phyloP scores from a whole-genome alignment of 2,113 vertebrate genomes.

The Grammomys surdaster region DNA sequence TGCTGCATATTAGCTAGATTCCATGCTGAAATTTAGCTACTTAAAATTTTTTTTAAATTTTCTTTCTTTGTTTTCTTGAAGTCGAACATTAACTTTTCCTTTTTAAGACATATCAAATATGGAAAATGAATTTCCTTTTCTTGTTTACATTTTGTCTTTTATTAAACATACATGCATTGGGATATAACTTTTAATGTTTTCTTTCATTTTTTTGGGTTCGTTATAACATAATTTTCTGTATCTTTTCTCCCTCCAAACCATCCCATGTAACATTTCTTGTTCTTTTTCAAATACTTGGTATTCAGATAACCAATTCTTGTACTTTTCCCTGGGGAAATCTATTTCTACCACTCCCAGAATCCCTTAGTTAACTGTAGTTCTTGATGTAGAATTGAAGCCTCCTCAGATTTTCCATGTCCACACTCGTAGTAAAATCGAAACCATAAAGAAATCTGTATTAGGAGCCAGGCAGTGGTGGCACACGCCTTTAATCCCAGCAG shows the following conservation, averaged over 20 bases:
- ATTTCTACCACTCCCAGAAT: neutral
- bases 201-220: neutral
- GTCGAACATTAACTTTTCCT: neutral
- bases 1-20: neutral
- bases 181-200: neutral
- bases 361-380: neutral
- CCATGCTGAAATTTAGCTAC: neutral
- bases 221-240: neutral
- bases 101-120: neutral
- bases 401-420: neutral
- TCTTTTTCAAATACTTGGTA: neutral
- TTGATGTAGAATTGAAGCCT: neutral
- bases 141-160: neutral
- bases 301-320: neutral
- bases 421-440: neutral
- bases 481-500: no score
- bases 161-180: neutral
- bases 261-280: neutral
- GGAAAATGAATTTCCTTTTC: neutral
- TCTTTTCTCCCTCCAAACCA: neutral
- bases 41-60: no score
- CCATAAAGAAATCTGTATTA: neutral
- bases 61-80: neutral
- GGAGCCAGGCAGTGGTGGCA: no score
- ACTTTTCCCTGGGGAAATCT: neutral